Percentiles rank a stretch among this genome's conserved stretches.
Evolutionary conservation across 2,888 invertebrate species (phyloP).

Genomic region (Torymus aiolomorphi): DNA sequence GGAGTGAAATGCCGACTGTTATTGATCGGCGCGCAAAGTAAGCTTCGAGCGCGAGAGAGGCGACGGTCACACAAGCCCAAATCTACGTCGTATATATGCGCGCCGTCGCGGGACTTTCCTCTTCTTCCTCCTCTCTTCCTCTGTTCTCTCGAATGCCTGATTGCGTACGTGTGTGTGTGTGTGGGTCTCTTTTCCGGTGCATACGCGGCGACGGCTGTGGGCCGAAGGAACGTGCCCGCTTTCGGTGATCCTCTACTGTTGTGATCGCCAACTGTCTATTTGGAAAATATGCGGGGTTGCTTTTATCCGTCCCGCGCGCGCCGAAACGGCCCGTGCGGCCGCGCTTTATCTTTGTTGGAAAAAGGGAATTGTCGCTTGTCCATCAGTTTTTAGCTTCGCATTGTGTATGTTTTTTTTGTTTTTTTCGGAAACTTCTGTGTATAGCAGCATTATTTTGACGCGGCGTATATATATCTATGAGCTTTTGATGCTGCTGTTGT

Average conservation of each 20-base stretch:
- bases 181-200: slow-evolving; percentile 29
- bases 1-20: slow-evolving; percentile 44
- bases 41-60: slow-evolving; percentile 38
- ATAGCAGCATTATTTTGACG: too few species aligned
- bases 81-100: slow-evolving; percentile 1
- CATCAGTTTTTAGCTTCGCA: too few species aligned
- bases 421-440: too few species aligned
- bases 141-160: too few species aligned
- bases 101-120: too few species aligned
- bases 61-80: slow-evolving; percentile 33
- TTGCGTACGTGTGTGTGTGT: neutral
- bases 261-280: neutral
- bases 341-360: too few species aligned
- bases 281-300: slow-evolving; percentile 2
- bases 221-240: neutral
- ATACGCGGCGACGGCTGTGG: neutral
- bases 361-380: too few species aligned
- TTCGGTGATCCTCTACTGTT: neutral
- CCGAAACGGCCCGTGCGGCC: too few species aligned
- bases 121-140: too few species aligned
- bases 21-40: slow-evolving; percentile 50
- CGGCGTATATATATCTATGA: too few species aligned
- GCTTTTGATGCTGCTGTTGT: too few species aligned
- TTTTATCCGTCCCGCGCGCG: slow-evolving; percentile 4
- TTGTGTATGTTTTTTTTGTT: too few species aligned